phyloP scores from a whole-genome alignment of 2,888 invertebrate species.

The Cetonia aurata region DNA sequence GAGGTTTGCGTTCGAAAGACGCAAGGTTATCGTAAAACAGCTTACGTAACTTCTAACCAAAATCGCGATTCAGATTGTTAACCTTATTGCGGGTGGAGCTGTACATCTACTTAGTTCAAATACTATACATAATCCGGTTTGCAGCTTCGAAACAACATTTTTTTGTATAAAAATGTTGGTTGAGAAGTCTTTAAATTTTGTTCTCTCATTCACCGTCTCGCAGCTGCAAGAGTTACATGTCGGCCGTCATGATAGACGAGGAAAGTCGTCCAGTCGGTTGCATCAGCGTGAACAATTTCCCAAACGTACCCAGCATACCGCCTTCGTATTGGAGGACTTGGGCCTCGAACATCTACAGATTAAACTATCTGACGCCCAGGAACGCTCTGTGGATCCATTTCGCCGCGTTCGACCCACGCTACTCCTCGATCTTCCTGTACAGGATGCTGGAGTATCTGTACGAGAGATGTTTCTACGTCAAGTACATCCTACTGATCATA shows the following conservation, averaged over 20 bases:
- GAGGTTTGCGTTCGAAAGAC: too few relatives aligned
- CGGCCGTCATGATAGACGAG: conserved; percentile 60
- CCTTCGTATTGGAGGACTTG: conserved; percentile 71
- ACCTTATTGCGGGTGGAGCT: too few relatives aligned
- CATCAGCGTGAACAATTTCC: conserved; percentile 65
- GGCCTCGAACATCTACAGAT: conserved; percentile 70
- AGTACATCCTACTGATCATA: conserved; percentile 69
- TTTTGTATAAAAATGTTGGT: too few relatives aligned
- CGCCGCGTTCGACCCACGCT: conserved; percentile 70
- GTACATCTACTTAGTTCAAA: too few relatives aligned
- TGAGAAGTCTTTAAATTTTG: too few relatives aligned
- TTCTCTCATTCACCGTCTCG: too few relatives aligned
- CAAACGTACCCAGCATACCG: conserved; percentile 70
- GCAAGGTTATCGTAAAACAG: too few relatives aligned
- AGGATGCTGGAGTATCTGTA: conserved; percentile 67
- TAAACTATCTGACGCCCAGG: conserved; percentile 48
- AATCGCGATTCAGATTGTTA: too few relatives aligned
- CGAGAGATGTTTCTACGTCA: conserved; percentile 68
- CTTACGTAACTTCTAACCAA: too few relatives aligned
- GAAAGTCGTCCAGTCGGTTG: conserved; percentile 57
- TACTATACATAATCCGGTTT: too few relatives aligned
- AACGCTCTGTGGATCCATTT: conserved; percentile 73
- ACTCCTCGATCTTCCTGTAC: conserved; percentile 61
- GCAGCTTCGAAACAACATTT: too few relatives aligned
- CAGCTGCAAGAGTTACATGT: conserved; percentile 38